Conservation (phyloP, 2,888 invertebrate genomes). For the Lithosia quadra region DNA sequence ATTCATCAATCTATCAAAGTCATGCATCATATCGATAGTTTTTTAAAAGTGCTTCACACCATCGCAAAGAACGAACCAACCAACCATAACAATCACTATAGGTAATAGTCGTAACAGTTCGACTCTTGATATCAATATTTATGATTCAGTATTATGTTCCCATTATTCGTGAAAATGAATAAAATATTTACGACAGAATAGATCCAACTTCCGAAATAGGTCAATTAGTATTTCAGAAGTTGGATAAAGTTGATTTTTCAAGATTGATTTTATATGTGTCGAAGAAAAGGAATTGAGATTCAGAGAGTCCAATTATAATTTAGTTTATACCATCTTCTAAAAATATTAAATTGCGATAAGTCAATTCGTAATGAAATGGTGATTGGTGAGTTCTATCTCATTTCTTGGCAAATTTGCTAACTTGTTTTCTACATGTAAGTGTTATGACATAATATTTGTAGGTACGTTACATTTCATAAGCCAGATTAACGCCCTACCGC, state of each 20-base stretch:
- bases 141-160: slow-evolving; percentile 13
- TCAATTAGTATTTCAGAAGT: slow-evolving; percentile 15
- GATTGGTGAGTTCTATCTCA: too few species aligned
- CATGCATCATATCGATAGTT: slow-evolving; percentile 16
- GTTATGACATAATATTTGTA: too few species aligned
- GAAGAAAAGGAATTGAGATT: neutral
- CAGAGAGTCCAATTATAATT: too few species aligned
- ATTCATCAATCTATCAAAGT: slow-evolving; percentile 18
- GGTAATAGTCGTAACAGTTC: slow-evolving; percentile 13
- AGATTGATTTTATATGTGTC: neutral
- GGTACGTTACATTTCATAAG: too few species aligned
- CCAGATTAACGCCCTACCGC: too few species aligned
- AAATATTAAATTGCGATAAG: neutral
- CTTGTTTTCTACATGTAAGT: too few species aligned
- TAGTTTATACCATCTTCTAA: neutral
- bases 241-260: neutral
- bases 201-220: slow-evolving; percentile 11
- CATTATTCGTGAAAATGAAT: slow-evolving; percentile 10
- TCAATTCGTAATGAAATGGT: too few species aligned
- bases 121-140: slow-evolving; percentile 20
- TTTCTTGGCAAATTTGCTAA: too few species aligned
- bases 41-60: slow-evolving; percentile 10
- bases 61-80: slow-evolving; percentile 11
- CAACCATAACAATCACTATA: slow-evolving; percentile 19
- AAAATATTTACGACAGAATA: slow-evolving; percentile 15